Base-by-base conservation (phyloP, 1,140 invertebrate species). In the Alviniconcha marisindica region DNA sequence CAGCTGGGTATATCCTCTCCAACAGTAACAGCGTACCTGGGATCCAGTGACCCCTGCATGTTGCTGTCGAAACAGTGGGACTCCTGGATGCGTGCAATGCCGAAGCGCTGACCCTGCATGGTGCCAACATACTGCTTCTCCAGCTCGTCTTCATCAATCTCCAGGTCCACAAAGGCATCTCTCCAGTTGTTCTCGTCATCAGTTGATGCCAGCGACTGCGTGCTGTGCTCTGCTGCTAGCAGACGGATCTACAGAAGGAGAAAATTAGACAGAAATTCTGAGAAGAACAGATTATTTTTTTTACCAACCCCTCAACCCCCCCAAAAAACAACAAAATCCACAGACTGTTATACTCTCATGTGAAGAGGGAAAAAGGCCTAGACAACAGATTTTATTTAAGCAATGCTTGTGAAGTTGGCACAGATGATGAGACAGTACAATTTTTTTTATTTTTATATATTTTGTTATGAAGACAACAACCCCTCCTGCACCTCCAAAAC, bases 11-110 rank as follows among this genome's bases (percentile, higher is more conserved):
- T 12, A 71, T 15, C 31, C 73, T 31, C 18, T 7, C 7, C 36
- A 42, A 42, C 28, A 63, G 63, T 10, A 80, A 36, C 28, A 56
- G 48, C 71, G n/a, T 76, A 86, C 85, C 82, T 83, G 51, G 85
- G 71, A 66, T 86, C 85, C 31, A 86, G 56, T 15, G 15, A 48
- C 36, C 56, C 71, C 60, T 86, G 85, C 24, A 78, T 44, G 54
- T 86, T 83, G 63, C 73, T 48, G 18, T 69, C 36, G 60, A 79
- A 86, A 51, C 82, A 76, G 77, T 86, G 85, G 36, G 71, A 66
- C 66, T 86, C 78, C 73, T 83, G 69, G 36, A 83, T 36, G 66
- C 74, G 51, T 60, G 51, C 38, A 60, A 40, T 0, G 54, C 24
- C 77, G 33, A 83, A 77, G 74, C 60, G 76, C 15, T 42, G 44